Evolutionary conservation across 1,140 invertebrate species (phyloP).

Genomic region (Conopomorpha cramerella): DNA sequence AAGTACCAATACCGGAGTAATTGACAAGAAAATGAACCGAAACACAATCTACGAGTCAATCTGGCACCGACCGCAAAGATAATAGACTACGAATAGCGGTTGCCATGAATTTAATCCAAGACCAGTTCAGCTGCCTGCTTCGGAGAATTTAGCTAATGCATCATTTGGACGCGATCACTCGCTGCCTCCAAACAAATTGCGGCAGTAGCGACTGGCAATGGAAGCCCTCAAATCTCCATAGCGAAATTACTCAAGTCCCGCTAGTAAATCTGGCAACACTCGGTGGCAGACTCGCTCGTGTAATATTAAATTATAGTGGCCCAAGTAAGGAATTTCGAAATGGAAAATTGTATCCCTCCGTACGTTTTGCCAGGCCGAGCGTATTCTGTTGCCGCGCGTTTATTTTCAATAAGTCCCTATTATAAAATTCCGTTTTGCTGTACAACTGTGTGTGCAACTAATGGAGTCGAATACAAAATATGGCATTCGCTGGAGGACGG

Average conservation of each 20-base stretch:
- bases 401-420: slow-evolving; percentile 32
- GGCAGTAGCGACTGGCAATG: slow-evolving; percentile 19
- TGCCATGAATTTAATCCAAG: slow-evolving; percentile 3
- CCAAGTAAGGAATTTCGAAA: slow-evolving; percentile 50
- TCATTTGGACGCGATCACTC: slow-evolving; percentile 25
- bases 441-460: slow-evolving; percentile 14
- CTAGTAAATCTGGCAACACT: slow-evolving; percentile 36
- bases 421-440: slow-evolving; percentile 34
- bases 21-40: slow-evolving; percentile 6
- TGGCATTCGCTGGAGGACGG: no score
- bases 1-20: slow-evolving; percentile 1
- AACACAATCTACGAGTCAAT: slow-evolving; percentile 11
- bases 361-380: slow-evolving; percentile 26
- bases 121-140: slow-evolving; percentile 1
- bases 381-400: slow-evolving; percentile 18
- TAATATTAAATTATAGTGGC: slow-evolving; percentile 54
- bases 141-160: slow-evolving; percentile 24
- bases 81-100: slow-evolving; percentile 14
- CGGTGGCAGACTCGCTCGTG: slow-evolving; percentile 24
- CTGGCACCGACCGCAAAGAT: slow-evolving; percentile 18
- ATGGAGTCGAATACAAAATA: slow-evolving; percentile 9
- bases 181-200: slow-evolving; percentile 34
- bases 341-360: slow-evolving; percentile 49
- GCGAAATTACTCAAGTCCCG: slow-evolving; percentile 53
- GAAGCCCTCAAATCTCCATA: slow-evolving; percentile 31